Evolutionary conservation across 2,888 invertebrate genomes (phyloP), one percentile per base, ranked within the genome.

Genomic region (Fragum sueziense): DNA sequence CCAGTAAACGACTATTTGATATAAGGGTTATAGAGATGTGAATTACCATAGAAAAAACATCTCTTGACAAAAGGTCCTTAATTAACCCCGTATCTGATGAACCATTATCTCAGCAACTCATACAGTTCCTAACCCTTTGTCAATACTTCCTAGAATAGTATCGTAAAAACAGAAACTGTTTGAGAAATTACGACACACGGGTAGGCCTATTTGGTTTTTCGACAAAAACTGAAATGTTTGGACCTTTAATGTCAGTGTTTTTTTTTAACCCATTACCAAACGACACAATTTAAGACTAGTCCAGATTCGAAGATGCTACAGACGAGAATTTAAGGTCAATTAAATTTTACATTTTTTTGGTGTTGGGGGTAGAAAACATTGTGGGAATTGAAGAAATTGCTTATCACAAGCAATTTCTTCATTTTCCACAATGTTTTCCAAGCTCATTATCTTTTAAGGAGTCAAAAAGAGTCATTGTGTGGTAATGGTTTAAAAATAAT

Each of bases 11-110:
- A 14, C 37, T 37, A 14, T 37, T 9, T 14, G 37, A 37, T 14
- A 47, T 20, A 47, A 47, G 47, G 47, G 47, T 47, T 20, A 33
- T 31, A 33, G 20, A 27, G 3, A 22, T 41, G 65, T 41, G 41
- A 41, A 65, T 37, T 22, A 65, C 41, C 41, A 65, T 25, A n/a
- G 65, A 65, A 65, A 65, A 65, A 65, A 65, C 37, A 22, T 65
- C 65, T 6, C 47, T 37, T 22, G 65, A 65, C 41, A 65, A 57
- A 37, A 65, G 41, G 65, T 41, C 47, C 27, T 34, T 65, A 65
- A 65, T 65, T 65, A 65, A 65, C 65, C 65, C 41, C 34, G 65
- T 65, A 41, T 41, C 65, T 65, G 33, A 65, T 65, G 41, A 27
- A 41, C 31, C 20, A 61, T 33, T 61, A 61, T 31, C 61, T 33